phyloP scores from a whole-genome alignment of 2,888 invertebrate genomes.

The Resseliella maxima region DNA sequence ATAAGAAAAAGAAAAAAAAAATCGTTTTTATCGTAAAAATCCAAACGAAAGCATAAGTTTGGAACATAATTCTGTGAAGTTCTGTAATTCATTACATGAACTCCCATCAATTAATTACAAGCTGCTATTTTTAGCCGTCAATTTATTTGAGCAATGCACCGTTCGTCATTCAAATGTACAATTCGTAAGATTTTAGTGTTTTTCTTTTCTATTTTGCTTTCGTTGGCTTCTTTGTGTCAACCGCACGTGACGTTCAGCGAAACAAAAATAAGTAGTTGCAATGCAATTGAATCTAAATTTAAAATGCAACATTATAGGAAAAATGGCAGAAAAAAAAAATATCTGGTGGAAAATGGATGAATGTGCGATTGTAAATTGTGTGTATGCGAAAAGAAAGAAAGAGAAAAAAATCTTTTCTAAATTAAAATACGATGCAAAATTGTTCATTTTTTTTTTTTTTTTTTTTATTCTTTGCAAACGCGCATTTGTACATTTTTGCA shows the following conservation, averaged over 20 bases:
- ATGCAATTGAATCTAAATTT: conserved; percentile 18
- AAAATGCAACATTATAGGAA: conserved; percentile 21
- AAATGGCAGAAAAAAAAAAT: neutral
- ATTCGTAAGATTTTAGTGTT: neutral
- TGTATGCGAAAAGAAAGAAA: too few relatives aligned
- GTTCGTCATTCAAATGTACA: neutral
- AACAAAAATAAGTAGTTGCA: conserved; percentile 20
- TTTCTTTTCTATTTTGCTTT: neutral
- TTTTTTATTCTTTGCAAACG: neutral
- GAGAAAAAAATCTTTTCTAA: neutral
- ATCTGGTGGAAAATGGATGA: conserved; percentile 42
- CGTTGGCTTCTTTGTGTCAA: neutral
- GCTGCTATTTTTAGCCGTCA: conserved; percentile 13
- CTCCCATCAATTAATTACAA: conserved; percentile 41
- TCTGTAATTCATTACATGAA: neutral
- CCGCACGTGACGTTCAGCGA: conserved; percentile 13
- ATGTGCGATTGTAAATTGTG: conserved; percentile 46
- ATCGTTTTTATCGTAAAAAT: too few relatives aligned
- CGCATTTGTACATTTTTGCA: neutral
- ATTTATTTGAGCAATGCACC: neutral
- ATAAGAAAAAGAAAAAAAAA: too few relatives aligned
- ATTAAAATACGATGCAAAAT: neutral
- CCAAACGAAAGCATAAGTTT: neutral
- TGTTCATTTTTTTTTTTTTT: neutral
- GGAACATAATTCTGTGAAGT: neutral